Base-by-base conservation (phyloP, 2,113 vertebrate species). In the Pedionomus torquatus region DNA sequence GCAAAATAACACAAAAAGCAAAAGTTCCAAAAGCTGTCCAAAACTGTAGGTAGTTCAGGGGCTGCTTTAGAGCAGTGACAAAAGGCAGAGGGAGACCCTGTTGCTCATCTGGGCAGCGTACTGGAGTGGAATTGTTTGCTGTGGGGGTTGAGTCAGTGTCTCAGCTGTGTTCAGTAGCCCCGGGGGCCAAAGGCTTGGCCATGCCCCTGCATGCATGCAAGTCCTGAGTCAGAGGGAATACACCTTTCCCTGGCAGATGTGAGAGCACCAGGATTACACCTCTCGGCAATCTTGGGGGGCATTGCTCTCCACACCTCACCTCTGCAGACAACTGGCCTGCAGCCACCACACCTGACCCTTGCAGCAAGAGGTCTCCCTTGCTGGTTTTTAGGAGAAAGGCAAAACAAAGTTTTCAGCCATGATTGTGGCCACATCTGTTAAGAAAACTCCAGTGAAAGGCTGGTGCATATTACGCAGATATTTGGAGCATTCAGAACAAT, bases 151-250 rank as follows among this genome's bases (percentile, higher is more conserved):
- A 96, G 87, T 93, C 96, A 89, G 94, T 75, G 57, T 46, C 93
- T 87, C 86, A 95, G 95, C 95, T 92, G 94, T 51, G 63, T 16
- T 89, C 68, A 63, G 89, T 89, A 97, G 95, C 95, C 96, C 41
- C 77, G 72, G 49, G 92, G 95, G 92, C 87, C 75, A 91, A 79
- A 64, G 82, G 83, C 94, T 76, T 11, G 61, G 86, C 83, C 92
- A 37, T 96, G 96, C 86, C 96, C 89, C 96, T 93, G 94, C 96
- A 97, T 82, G 96, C 94, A 94, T 92, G 83, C 92, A 89, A 93
- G 83, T 25, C 83, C 85, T 65, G 77, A 95, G 65, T 95, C 92
- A 92, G 89, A 92, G 41, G 74, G 89, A 94, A 95, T 81, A 43
- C 90, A 97, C 80, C 80, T 92, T 93, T 94, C 92, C 69, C 61